Base-by-base conservation (phyloP, 2,113 vertebrate genomes). In the Conger conger region DNA sequence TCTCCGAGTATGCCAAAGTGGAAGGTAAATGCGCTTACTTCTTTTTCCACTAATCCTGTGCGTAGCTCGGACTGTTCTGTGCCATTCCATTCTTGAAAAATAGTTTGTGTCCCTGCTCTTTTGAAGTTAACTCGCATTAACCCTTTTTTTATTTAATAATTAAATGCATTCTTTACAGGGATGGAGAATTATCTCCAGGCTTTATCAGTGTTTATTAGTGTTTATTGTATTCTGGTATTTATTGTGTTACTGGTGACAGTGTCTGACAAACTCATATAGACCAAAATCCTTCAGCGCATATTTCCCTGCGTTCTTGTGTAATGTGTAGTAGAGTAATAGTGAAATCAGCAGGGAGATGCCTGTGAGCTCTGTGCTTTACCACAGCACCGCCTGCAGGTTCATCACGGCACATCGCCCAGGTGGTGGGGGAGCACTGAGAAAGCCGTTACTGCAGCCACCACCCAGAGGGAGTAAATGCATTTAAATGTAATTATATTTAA, bases 1-100 rank as follows among this genome's bases (percentile, higher is more conserved):
- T 99, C 77, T 99, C 99, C 78, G 98, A 99, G 90, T 99, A 99
- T 89, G 99, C 99, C 93, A 99, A 99, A 96, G 95, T 99, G 53
- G 98, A 99, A 98, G 99, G 99, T 99, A 96, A 94, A 95, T 88
- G 83, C 82, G 36, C 15, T 77, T 17, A 17, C 27, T 16, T 30
- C 7, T 30, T 77, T 30, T 11, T 15, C 57, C 68, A 8, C 76
- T 11, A 33, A 42, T 4, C 57, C 18, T 13, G 23, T 35, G 60
- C 11, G 36, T 1, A 30, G 27, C 40, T 7, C 9, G 3, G 60
- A 35, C 30, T 79, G 18, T 54, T 16, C 50, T n/a, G 16, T 42
- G 1, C 23, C 37, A 37, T 37, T 79, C 6, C 35, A 7, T 17
- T 11, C 18, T 40, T 35, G 77, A 20, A 20, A 40, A 18, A 79